Evolutionary conservation across 2,113 vertebrate genomes (phyloP), one percentile per base, ranked within the genome.

Genomic region (Deroptyus accipitrinus): DNA sequence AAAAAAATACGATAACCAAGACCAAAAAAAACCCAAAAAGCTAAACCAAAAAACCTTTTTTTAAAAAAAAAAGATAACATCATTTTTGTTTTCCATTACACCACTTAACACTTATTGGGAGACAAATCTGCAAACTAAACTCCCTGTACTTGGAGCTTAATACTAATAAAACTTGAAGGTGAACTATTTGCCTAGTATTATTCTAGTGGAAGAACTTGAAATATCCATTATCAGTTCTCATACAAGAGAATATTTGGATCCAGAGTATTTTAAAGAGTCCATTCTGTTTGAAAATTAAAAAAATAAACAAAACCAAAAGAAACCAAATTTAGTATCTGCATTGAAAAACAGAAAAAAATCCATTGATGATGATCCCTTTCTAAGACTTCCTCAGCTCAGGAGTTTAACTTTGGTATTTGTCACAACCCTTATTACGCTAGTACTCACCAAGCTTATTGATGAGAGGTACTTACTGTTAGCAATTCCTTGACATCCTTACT

Each of bases 91-190:
- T 9, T 17, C 35, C 8, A 10, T 88, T 41, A 18, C 14, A 84
- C 2, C 1, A 3, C 46, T 35, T 63, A 10, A 2, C 0, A 52
- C 68, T 52, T 80, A 7, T 7, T 9, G 6, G 16, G 18, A 37
- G 6, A 48, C 59, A 70, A n/a, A 75, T 41, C 22, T 42, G 10
- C 39, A 31, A 79, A 42, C 6, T 31, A 42, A 17, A 15, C 3
- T 22, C 22, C 7, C 4, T 79, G 33, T 35, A 17, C n/a, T 42
- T 44, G 31, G 28, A 78, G 10, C 6, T 1, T 46, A 11, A 11
- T 35, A 33, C 24, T 63, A 57, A 41, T 22, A 42, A 46, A 69
- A 33, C 7, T 33, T 30, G 37, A 72, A 62, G 15, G 19, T 62
- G 25, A 63, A 52, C 28, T 35, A 25, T 74, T 69, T 69, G 13